Base-by-base conservation (phyloP, 2,888 invertebrate genomes). In the Trissoscelio sp. region DNA sequence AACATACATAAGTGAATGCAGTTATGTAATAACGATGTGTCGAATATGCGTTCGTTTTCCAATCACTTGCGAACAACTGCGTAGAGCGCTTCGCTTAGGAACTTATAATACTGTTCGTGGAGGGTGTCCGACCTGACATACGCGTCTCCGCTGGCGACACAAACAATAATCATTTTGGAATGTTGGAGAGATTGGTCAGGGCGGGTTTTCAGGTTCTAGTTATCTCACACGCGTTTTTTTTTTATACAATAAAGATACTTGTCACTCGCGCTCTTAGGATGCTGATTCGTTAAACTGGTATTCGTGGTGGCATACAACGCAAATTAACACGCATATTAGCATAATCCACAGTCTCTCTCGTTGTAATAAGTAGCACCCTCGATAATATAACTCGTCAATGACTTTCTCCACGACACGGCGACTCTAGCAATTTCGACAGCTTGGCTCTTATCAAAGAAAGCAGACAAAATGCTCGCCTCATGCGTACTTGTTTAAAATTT, bases 71-170 rank as follows among this genome's bases (percentile, higher is more conserved):
- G 60, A 72, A 73, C 42, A 82, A 73, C 51, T 60, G 77, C 77
- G 53, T 69, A 48, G 79, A 82, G 82, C 73, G 83, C 82, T 83
- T 85, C 81, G 75, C 82, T 85, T 89, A 90, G 89, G 89, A 90
- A 89, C 89, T 90, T 88, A 87, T 90, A 90, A 91, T 90, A 91
- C 89, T 90, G 90, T 87, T 90, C 84, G 87, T 87, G 86, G 86
- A 85, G 64, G 82, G 81, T 82, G 84, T 44, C 79, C 82, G 81
- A 83, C 79, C 83, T 78, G 84, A n/a, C n/a, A n/a, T n/a, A 84
- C 75, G 53, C 66, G 62, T 69, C 74, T 39, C 62, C 44, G 9
- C 20, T 37, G 9, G 31, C 31, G 4, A 31, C 31, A n/a, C 6
- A 5, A 16, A 18, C 16, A 18, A 16, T 18, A 31, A 11, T 18